These are phyloP conservation scores for Serilophus lunatus DNA, from an alignment of 2,113 vertebrate genomes.

Conservation along the genomic window DNA sequence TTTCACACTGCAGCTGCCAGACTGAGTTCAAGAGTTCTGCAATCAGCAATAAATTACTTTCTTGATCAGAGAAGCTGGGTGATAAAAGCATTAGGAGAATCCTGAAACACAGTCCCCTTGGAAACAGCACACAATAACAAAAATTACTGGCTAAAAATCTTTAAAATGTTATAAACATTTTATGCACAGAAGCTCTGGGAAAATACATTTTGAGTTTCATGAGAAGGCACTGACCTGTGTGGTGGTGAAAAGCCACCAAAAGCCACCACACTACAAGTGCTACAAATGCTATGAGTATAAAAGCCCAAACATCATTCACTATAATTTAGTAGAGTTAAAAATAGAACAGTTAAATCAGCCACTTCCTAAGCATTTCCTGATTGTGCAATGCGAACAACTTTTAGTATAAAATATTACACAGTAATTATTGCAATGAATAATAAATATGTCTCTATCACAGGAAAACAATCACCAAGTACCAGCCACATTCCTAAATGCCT, in stretches of 20 bases:
- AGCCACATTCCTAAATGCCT: slow-evolving; percentile 16
- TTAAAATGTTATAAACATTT: slow-evolving; percentile 12
- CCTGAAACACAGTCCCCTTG: slow-evolving; percentile 61
- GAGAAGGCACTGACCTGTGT: background rate
- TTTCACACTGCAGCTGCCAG: slow-evolving; percentile 71
- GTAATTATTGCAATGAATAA: slow-evolving; percentile 65
- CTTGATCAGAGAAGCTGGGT: slow-evolving; percentile 71
- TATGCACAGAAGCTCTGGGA: slow-evolving; percentile 14
- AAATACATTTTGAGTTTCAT: slow-evolving; percentile 2
- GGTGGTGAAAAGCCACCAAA: slow-evolving; percentile 1
- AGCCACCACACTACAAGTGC: background rate
- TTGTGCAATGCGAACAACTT: slow-evolving; percentile 61
- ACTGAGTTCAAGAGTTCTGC: slow-evolving; percentile 78
- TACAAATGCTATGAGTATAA: background rate
- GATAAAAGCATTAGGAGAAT: slow-evolving; percentile 72
- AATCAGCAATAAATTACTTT: slow-evolving; percentile 76
- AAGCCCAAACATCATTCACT: background rate
- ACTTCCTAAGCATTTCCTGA: slow-evolving; percentile 49
- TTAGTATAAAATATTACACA: slow-evolving; percentile 58
- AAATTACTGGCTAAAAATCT: slow-evolving; percentile 35
- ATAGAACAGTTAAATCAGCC: slow-evolving; percentile 57
- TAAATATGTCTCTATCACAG: slow-evolving; percentile 28
- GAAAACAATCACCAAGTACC: slow-evolving; percentile 37
- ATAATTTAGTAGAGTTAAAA: background rate
- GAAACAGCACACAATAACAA: slow-evolving; percentile 57